These are phyloP conservation scores for Misgurnus mizolepis DNA, from an alignment of 2,113 vertebrate genomes.

Conservation along the genomic window DNA sequence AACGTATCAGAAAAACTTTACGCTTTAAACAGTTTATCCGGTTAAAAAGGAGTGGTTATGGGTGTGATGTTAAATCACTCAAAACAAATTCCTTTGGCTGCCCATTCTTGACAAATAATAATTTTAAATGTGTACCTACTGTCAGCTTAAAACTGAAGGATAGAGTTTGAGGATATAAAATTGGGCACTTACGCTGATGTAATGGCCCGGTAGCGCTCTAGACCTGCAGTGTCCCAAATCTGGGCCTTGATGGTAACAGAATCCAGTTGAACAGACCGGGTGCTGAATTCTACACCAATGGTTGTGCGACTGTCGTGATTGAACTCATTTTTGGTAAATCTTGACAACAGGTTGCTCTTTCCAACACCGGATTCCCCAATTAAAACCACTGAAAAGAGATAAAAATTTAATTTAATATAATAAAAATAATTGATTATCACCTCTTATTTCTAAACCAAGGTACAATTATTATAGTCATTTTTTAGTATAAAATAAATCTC, in stretches of 20 bases:
- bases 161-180: background rate
- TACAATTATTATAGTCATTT: background rate
- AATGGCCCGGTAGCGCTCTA: conserved; percentile 95
- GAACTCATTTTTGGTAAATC: conserved; percentile 96
- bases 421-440: background rate
- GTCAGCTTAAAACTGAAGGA: background rate
- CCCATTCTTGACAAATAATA: background rate
- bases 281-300: conserved; percentile 97
- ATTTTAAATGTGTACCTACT: background rate
- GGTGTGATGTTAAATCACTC: conserved; percentile 1
- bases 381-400: conserved; percentile 80
- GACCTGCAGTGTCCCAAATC: conserved; percentile 95
- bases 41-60: conserved; percentile 16
- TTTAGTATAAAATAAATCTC: background rate
- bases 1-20: background rate
- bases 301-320: conserved; percentile 94
- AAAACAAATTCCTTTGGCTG: background rate
- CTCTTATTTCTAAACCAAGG: background rate
- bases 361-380: conserved; percentile 84
- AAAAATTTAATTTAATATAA: background rate
- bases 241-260: conserved; percentile 85
- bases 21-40: background rate
- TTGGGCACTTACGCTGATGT: conserved; percentile 87
- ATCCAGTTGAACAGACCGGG: conserved; percentile 83
- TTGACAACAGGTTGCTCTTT: conserved; percentile 78